Conservation (phyloP, 2,888 invertebrate genomes). For the Micoletzkya japonica region DNA sequence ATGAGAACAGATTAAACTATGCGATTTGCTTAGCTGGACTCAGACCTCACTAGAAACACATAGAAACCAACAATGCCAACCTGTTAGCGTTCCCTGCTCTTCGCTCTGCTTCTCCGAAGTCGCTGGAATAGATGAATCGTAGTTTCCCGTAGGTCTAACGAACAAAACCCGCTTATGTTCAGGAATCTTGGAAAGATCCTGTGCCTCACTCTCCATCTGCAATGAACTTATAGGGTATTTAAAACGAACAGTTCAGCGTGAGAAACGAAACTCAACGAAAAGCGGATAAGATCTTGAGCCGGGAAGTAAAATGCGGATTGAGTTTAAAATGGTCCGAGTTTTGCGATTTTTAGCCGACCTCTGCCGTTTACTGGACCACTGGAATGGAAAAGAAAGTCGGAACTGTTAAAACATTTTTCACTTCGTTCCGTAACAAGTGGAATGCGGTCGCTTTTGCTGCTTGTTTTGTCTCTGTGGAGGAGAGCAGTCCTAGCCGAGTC, state of each 20-base stretch:
- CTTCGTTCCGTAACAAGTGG: too few relatives aligned
- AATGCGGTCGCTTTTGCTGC: not conserved
- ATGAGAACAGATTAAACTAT: too few relatives aligned
- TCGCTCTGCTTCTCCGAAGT: not conserved
- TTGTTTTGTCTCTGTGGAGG: not conserved
- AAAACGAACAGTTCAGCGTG: not conserved
- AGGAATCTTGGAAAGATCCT: conserved; percentile 23
- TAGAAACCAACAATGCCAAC: too few relatives aligned
- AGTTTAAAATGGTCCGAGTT: too few relatives aligned
- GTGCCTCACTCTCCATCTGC: conserved; percentile 21
- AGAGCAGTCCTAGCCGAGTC: not conserved
- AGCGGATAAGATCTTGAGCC: not conserved
- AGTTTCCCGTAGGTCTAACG: conserved; percentile 20
- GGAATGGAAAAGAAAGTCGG: not conserved
- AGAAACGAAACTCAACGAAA: conserved; percentile 8
- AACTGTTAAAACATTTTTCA: not conserved
- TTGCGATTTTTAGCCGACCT: too few relatives aligned
- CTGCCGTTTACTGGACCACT: too few relatives aligned
- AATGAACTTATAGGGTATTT: not conserved
- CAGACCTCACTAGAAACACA: too few relatives aligned
- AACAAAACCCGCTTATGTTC: conserved; percentile 23
- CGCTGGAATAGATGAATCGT: not conserved
- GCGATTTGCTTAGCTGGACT: too few relatives aligned
- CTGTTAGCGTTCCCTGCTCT: not conserved
- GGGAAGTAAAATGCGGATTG: too few relatives aligned